These are phyloP conservation scores for Musca vetustissima DNA, from an alignment of 1,140 invertebrate genomes.

Conservation along the genomic window DNA sequence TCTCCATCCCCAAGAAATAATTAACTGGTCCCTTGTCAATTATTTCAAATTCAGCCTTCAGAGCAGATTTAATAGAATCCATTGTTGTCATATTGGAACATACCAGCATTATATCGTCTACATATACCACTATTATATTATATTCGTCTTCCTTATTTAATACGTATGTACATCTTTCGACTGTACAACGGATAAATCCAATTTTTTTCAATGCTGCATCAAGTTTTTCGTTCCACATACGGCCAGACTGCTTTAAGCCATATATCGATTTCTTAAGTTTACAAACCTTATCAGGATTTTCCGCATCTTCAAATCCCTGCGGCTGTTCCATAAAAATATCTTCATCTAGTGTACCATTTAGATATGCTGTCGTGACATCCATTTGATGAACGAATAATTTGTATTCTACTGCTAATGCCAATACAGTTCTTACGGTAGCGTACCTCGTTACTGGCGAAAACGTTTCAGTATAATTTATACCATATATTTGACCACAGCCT, in stretches of 20 bases:
- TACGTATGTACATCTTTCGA: constrained; percentile 28
- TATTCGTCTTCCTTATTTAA: neutral
- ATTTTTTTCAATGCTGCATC: constrained; percentile 22
- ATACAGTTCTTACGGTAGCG: constrained; percentile 49
- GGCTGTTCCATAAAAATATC: constrained; percentile 55
- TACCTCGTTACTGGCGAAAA: constrained; percentile 50
- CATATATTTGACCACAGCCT: constrained; percentile 46
- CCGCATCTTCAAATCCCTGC: constrained; percentile 37
- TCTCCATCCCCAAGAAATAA: constrained; percentile 15
- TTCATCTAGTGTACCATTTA: constrained; percentile 56
- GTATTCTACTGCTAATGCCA: constrained; percentile 46
- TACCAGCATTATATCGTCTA: constrained; percentile 27
- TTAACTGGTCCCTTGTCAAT: constrained; percentile 5
- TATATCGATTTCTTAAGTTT: constrained; percentile 35
- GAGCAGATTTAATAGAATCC: constrained; percentile 33
- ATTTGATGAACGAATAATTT: constrained; percentile 45
- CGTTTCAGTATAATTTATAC: constrained; percentile 52
- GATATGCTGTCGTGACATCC: constrained; percentile 57
- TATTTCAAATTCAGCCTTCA: constrained; percentile 18
- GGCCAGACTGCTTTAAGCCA: constrained; percentile 41
- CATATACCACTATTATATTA: constrained; percentile 26
- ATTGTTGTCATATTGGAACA: constrained; percentile 27
- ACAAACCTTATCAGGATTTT: constrained; percentile 24
- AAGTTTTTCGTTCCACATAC: constrained; percentile 35
- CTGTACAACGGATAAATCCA: constrained; percentile 8